Base-by-base conservation (phyloP, 1,140 invertebrate genomes). In the Anastrepha obliqua region DNA sequence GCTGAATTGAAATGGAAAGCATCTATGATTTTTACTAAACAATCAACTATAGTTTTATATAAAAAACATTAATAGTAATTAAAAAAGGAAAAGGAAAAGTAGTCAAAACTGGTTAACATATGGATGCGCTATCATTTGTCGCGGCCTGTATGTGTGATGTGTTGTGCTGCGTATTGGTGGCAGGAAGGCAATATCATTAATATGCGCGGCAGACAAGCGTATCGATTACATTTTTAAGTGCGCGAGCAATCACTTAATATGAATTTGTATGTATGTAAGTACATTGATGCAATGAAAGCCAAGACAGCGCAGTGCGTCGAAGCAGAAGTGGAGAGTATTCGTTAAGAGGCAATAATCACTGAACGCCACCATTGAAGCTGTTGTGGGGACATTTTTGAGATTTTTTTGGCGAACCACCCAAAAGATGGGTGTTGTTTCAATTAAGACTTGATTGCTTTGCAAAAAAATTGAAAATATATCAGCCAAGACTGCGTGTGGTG, bases 171-270 rank as follows among this genome's bases (percentile, higher is more conserved):
- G n/a, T 11, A 9, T 81, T 81, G 74, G 2, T 81, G 47, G 74
- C n/a, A 29, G 74, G 6, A 29, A 20, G 74, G 74, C 74, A 81
- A 6, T 20, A 47, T 42, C 15, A 81, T 81, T 81, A 81, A 81
- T 81, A 81, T 81, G 74, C 74, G 20, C 17, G 17, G n/a, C 74
- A 81, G 74, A 58, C 74, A 81, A 81, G 74, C 74, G 74, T 81
- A 81, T 81, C 74, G 74, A 81, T 81, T 81, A 81, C 74, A 81
- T 81, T 81, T 81, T 81, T 81, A 81, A 81, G 74, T 81, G 74
- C 47, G 47, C 74, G 47, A 81, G 42, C 47, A 74, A 39, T 17
- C 67, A 44, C 11, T 44, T 74, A 74, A 11, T 2, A 39, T 74
- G 9, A 47, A 55, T 11, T 6, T 55, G 11, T 55, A 11, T 55